phyloP scores from a whole-genome alignment of 2,888 invertebrate genomes.

The Operophtera brumata region DNA sequence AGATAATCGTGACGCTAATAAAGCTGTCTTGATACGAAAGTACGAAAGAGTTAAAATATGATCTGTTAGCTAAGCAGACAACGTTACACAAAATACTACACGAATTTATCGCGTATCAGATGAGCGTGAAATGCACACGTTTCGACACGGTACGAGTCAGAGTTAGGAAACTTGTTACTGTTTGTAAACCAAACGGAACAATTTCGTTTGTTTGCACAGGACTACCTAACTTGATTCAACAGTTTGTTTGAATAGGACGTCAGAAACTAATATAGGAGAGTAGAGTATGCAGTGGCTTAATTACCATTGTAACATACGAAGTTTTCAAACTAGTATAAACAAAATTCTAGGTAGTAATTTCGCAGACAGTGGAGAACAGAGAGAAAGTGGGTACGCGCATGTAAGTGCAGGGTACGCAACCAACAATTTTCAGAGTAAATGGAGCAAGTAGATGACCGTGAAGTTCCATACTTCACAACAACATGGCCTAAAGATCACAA shows the following conservation, averaged over 20 bases:
- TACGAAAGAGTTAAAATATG: constrained; percentile 21
- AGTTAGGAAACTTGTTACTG: constrained; percentile 49
- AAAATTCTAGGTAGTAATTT: constrained; percentile 39
- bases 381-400: constrained; percentile 57
- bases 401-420: constrained; percentile 52
- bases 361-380: constrained; percentile 37
- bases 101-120: constrained; percentile 52
- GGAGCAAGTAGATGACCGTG: constrained; percentile 50
- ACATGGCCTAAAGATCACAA: constrained; percentile 26
- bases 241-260: constrained; percentile 39
- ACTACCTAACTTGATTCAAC: constrained; percentile 29
- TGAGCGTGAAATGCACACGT: constrained; percentile 49
- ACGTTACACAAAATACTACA: constrained; percentile 30
- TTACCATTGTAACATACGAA: not conserved
- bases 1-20: constrained; percentile 17
- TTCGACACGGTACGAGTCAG: constrained; percentile 44
- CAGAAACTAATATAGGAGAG: constrained; percentile 35
- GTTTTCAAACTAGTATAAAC: constrained; percentile 34
- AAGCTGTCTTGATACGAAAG: constrained; percentile 10
- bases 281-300: constrained; percentile 17
- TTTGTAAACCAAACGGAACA: constrained; percentile 45
- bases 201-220: constrained; percentile 37
- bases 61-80: constrained; percentile 28
- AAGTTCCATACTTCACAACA: constrained; percentile 43
- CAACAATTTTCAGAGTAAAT: constrained; percentile 59